phyloP scores from a whole-genome alignment of 1,140 invertebrate genomes.

The Drosophila dunni region DNA sequence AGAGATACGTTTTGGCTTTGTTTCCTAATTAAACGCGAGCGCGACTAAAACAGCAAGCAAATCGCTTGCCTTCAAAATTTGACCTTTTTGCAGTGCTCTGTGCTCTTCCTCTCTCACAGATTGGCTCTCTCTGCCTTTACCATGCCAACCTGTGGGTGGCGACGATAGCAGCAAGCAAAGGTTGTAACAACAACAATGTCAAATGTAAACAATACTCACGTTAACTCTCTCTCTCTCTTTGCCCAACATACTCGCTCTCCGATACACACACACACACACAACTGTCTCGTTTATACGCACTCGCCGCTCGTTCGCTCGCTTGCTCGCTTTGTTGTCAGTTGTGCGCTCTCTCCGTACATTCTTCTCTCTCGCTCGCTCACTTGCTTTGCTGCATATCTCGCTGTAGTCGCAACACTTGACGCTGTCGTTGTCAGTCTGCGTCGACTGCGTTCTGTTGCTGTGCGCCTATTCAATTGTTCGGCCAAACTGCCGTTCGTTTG shows the following conservation, averaged over 20 bases:
- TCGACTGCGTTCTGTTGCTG: constrained; percentile 36
- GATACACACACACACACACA: constrained; percentile 1
- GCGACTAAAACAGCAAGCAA: constrained; percentile 65
- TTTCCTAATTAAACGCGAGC: constrained; percentile 68
- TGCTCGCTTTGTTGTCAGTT: constrained; percentile 17
- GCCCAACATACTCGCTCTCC: constrained; percentile 1
- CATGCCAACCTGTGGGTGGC: constrained; percentile 48
- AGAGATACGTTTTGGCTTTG: constrained; percentile 40
- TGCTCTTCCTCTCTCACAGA: constrained; percentile 13
- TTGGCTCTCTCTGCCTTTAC: constrained; percentile 9
- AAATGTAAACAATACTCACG: constrained; percentile 54
- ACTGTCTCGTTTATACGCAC: constrained; percentile 66
- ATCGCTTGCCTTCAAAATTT: constrained; percentile 68
- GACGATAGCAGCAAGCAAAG: constrained; percentile 17
- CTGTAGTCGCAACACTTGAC: constrained; percentile 26
- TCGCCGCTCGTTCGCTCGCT: constrained; percentile 52
- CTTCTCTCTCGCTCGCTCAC: constrained; percentile 27
- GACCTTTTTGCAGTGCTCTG: constrained; percentile 63
- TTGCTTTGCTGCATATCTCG: constrained; percentile 5
- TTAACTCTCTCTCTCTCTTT: constrained; percentile 22
- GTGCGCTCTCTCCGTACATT: constrained; percentile 6
- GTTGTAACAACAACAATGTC: constrained; percentile 36
- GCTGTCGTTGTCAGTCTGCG: constrained; percentile 33
- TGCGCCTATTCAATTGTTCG: constrained; percentile 72
- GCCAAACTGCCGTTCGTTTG: constrained; percentile 80